Base-by-base conservation (phyloP, 2,888 invertebrate genomes). In the Leptogaster cylindrica region DNA sequence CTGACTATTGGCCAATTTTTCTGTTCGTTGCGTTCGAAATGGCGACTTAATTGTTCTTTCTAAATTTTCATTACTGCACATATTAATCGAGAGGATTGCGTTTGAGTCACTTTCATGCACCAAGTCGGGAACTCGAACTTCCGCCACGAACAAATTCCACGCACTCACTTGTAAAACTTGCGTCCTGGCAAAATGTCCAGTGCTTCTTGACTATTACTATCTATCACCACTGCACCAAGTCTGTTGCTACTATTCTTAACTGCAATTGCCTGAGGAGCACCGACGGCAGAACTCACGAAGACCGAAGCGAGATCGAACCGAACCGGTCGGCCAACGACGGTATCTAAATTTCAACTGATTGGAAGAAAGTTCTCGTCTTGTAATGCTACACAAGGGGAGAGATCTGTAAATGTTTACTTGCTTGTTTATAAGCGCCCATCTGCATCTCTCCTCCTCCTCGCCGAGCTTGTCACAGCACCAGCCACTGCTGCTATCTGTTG, bases 381-480 rank as follows among this genome's bases (percentile, higher is more conserved):
- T 33, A 31, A 63, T 12, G 33, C 33, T 48, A 48, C 23, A 44
- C 18, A 58, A n/a, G 55, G 36, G 36, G 16, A 16, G 41, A 25
- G 41, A 14, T 64, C 27, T 65, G 50, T 65, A 65, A 65, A 65
- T 51, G 65, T 65, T 65, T 65, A 65, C 50, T 63, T 33, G 39
- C 50, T 65, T 65, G 65, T 65, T 65, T 65, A 39, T 65, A 65
- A 65, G 39, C 23, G 44, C 61, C 61, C 61, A 61, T 61, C 61
- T 61, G 61, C 61, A 61, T 44, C 44, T 61, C 25, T 44, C 36
- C 25, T 27, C 25, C n/a, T n/a, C 16, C 46, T 46, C 14, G 6
- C 12, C 14, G 6, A n/a, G 12, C 14, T 14, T 10, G 6, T 6
- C 14, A 7, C 7, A 7, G n/a, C 7, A 12, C 10, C 14, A 12